These are phyloP conservation scores for Stichopus horrens DNA, from an alignment of 53 echinoderm and acorn worm genomes.

Conservation along the genomic window DNA sequence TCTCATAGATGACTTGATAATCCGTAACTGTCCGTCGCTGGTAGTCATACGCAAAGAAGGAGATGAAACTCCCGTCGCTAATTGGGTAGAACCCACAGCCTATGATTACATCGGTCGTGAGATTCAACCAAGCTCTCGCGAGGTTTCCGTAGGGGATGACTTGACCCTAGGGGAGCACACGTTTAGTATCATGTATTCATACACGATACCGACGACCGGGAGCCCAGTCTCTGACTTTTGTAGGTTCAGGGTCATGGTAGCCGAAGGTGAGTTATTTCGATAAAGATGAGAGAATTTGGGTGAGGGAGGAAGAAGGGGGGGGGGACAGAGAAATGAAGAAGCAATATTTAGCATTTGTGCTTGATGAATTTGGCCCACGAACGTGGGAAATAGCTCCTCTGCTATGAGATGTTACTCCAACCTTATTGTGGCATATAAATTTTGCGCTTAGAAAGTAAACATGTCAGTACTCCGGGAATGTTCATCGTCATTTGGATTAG, in stretches of 20 bases:
- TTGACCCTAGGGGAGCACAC: background rate
- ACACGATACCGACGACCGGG: background rate
- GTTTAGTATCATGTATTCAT: background rate
- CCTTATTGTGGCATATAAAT: too few relatives aligned
- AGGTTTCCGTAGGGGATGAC: background rate
- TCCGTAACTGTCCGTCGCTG: constrained; percentile 2
- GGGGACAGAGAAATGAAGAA: too few relatives aligned
- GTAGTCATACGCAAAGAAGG: background rate
- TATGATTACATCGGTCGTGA: background rate
- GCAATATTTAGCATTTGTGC: too few relatives aligned
- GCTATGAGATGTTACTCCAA: too few relatives aligned
- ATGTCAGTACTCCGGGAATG: too few relatives aligned
- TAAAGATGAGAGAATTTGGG: too few relatives aligned
- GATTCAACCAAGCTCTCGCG: background rate
- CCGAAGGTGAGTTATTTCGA: background rate
- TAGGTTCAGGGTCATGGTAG: background rate
- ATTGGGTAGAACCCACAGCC: constrained; percentile 15
- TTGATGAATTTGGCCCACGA: too few relatives aligned
- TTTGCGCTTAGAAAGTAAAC: too few relatives aligned
- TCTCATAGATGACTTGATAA: background rate
- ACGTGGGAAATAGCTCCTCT: too few relatives aligned
- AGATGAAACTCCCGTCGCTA: background rate
- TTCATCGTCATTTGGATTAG: too few relatives aligned
- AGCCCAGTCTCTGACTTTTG: background rate
- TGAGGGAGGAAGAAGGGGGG: too few relatives aligned